phyloP scores from a whole-genome alignment of 1,140 invertebrate genomes.

The Zaprionus ornatus region DNA sequence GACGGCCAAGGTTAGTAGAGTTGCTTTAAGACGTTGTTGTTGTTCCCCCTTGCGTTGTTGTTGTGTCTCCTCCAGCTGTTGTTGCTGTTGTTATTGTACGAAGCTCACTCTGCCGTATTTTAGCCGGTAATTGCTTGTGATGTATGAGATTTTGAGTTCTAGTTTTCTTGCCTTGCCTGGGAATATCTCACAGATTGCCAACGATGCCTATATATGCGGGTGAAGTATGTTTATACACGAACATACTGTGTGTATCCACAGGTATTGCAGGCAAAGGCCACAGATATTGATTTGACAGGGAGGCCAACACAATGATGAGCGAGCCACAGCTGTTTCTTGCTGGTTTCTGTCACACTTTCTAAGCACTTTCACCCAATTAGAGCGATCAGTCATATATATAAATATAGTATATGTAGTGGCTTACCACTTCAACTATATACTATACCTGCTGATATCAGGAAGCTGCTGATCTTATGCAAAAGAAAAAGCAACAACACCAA shows the following conservation, averaged over 20 bases:
- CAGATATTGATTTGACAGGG: constrained; percentile 77
- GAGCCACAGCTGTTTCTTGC: constrained; percentile 2
- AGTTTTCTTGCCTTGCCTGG: constrained; percentile 73
- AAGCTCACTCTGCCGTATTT: constrained; percentile 73
- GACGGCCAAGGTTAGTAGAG: constrained; percentile 72
- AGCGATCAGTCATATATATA: constrained; percentile 43
- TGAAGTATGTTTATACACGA: constrained; percentile 65
- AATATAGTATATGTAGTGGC: constrained; percentile 10
- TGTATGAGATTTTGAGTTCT: constrained; percentile 82
- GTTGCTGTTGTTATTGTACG: constrained; percentile 3
- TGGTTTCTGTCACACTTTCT: constrained; percentile 69
- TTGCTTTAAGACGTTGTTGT: constrained; percentile 38
- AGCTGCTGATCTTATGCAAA: constrained; percentile 43
- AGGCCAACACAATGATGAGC: constrained; percentile 45
- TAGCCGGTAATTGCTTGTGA: constrained; percentile 81
- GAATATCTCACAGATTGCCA: constrained; percentile 75
- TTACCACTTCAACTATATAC: background rate
- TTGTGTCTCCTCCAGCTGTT: background rate
- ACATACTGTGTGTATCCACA: constrained; percentile 23
- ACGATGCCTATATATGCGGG: constrained; percentile 81
- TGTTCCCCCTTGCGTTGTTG: constrained; percentile 17
- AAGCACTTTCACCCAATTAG: constrained; percentile 80
- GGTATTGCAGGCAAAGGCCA: constrained; percentile 66
- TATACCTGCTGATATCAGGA: constrained; percentile 26
- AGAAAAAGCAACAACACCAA: constrained; percentile 9